Conservation (phyloP, 2,113 vertebrate species). For the Sapajus apella region DNA sequence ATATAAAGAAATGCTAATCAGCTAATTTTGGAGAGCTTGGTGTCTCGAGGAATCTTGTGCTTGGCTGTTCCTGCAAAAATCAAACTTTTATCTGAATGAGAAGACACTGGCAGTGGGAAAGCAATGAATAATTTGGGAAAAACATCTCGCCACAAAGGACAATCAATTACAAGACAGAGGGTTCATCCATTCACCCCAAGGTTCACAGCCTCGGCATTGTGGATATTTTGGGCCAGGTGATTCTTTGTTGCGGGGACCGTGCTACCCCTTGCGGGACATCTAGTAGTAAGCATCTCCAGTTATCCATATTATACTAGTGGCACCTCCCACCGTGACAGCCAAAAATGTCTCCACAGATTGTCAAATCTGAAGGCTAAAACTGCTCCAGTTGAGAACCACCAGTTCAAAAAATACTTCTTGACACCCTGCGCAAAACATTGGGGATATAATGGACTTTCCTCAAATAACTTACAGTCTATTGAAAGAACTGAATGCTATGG, state of each 20-base stretch:
- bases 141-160: constrained; percentile 68
- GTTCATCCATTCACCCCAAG: constrained; percentile 45
- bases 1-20: not conserved
- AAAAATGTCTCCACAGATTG: not conserved
- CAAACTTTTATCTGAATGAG: constrained; percentile 55
- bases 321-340: not conserved
- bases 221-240: not conserved
- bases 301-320: not conserved
- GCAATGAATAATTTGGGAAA: constrained; percentile 66
- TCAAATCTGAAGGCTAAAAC: not conserved
- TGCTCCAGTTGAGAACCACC: not conserved
- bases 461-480: not conserved
- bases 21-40: not conserved
- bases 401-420: not conserved
- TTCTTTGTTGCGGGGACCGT: not conserved
- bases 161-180: constrained; percentile 58
- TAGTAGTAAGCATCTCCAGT: not conserved
- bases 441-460: not conserved
- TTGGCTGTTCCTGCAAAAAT: constrained; percentile 64
- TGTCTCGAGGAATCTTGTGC: not conserved
- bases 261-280: not conserved
- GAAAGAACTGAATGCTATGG: not conserved
- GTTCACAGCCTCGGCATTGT: not conserved
- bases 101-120: constrained; percentile 68
- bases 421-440: not conserved